Conservation (phyloP, 2,797 vertebrate species). For the Champsocephalus esox region DNA sequence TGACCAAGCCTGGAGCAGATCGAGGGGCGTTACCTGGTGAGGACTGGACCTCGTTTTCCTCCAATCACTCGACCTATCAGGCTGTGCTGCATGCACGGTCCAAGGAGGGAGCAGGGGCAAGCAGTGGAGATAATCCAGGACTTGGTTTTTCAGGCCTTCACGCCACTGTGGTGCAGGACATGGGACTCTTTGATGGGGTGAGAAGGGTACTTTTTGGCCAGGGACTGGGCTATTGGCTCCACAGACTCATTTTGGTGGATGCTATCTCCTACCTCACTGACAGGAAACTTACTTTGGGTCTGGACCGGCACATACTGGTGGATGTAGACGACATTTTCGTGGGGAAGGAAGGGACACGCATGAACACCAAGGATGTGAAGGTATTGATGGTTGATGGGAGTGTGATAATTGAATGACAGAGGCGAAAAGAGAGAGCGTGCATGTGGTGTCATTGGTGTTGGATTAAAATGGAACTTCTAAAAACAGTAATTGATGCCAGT, state of each 20-base stretch:
- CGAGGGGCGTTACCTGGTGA: conserved; percentile 91
- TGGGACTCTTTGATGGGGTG: conserved; percentile 95
- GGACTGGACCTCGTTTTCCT: conserved; percentile 96
- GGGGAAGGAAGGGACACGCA: conserved; percentile 97
- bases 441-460: conserved; percentile 20
- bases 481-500: conserved; percentile 30
- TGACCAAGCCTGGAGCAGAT: conserved; percentile 91
- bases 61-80: conserved; percentile 95
- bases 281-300: conserved; percentile 89
- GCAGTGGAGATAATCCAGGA: conserved; percentile 74
- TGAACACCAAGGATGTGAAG: conserved; percentile 97
- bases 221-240: conserved; percentile 96
- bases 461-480: conserved; percentile 32
- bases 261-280: conserved; percentile 94
- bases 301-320: conserved; percentile 95
- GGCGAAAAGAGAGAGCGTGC: conserved; percentile 10
- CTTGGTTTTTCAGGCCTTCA: conserved; percentile 79
- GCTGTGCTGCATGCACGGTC: conserved; percentile 90
- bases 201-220: conserved; percentile 95
- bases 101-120: conserved; percentile 72
- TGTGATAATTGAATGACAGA: conserved; percentile 26
- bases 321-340: conserved; percentile 99
- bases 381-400: conserved; percentile 80
- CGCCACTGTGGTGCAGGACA: conserved; percentile 92
- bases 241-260: conserved; percentile 95